Evolutionary conservation across 2,888 invertebrate species (phyloP), one percentile per base, ranked within the genome.

Genomic region (Deilephila elpenor): DNA sequence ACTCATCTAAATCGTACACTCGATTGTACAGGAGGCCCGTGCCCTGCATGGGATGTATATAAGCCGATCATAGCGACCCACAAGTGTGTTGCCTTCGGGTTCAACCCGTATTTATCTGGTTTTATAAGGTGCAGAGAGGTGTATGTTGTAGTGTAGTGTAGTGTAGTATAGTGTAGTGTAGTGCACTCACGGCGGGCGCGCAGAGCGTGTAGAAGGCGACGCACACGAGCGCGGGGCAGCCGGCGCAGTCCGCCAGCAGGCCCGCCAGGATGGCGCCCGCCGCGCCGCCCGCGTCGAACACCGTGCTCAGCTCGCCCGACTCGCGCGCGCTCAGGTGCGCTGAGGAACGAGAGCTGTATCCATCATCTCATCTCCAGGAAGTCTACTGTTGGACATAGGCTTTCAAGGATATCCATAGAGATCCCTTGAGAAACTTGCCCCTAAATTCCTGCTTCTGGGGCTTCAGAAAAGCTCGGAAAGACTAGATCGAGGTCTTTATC

Each of bases 271-370:
- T 97, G 25, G 98, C 99, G 67, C 99, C 99, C 73, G 96, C 87
- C 77, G 98, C 98, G 1, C 99, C 99, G 71, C 99, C 99, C 74
- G 98, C 96, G 90, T 98, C 98, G 90, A 98, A 98, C 29, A 97
- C 92, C 1, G 96, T 97, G 32, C 98, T 98, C 72, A 98, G 84
- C 91, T 97, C 96, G 3, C 98, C 98, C 72, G 98, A 97, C 72
- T 95, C 83, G 0, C 95, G 94, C 0, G 98, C 96, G 0, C 96
- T 93, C 76, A 97, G 95, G 0, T 95, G 93, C 32, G 97, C 97
- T 97, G 84, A 14, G n/a, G 5, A 14, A 32, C 44, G 14, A 44
- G 14, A 44, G 3, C 3, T 3, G 25, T 25, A 25, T 25, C 25
- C 25, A 25, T 25, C 14, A 14, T 8, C 32, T 32, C 32, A 32